Evolutionary conservation across 1,140 invertebrate species (phyloP).

Genomic region (Brachionus manjavacas): DNA sequence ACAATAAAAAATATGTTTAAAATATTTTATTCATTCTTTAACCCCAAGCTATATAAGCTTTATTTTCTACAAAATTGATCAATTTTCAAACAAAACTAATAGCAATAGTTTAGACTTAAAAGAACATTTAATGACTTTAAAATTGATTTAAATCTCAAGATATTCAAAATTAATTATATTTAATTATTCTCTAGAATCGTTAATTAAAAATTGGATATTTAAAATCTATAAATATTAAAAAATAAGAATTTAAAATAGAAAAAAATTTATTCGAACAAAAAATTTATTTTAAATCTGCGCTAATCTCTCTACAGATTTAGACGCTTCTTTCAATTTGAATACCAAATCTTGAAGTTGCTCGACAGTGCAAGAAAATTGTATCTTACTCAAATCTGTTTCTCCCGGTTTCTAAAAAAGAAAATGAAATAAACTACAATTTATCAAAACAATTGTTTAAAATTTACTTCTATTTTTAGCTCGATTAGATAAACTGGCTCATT

Average conservation of each 20-base stretch:
- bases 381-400: background rate
- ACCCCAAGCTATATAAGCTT: background rate
- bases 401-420: background rate
- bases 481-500: constrained; percentile 29
- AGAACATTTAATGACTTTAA: background rate
- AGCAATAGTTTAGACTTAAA: background rate
- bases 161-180: background rate
- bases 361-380: constrained; percentile 32
- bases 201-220: no score
- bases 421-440: background rate
- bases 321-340: constrained; percentile 21
- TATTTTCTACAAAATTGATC: no score
- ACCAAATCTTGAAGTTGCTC: constrained; percentile 39
- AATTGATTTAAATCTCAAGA: background rate
- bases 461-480: constrained; percentile 17
- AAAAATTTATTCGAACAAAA: constrained; percentile 2
- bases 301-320: constrained; percentile 33
- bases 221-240: no score
- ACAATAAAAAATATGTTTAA: background rate
- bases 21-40: background rate
- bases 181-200: background rate
- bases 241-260: no score
- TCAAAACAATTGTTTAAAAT: background rate
- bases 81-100: no score
- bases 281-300: background rate